These are phyloP conservation scores for Hyppa rectilinea DNA, from an alignment of 2,888 invertebrate species.

Conservation along the genomic window DNA sequence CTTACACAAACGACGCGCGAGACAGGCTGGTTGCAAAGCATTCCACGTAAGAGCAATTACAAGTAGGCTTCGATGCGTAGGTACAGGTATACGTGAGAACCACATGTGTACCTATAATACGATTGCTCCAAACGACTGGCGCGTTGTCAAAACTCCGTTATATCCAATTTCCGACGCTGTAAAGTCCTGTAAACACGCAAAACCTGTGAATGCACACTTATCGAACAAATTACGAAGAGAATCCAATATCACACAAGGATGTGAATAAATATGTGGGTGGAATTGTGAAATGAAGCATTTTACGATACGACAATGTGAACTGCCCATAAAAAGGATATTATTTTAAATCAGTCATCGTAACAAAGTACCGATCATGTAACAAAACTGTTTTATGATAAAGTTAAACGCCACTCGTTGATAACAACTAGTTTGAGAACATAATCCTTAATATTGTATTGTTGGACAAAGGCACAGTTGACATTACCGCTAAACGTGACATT, in stretches of 20 bases:
- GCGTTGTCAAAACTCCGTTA: conserved; percentile 12
- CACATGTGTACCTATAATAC: background rate
- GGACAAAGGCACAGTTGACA: conserved; percentile 49
- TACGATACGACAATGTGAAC: conserved; percentile 64
- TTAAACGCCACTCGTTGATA: conserved; percentile 59
- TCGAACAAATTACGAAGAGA: conserved; percentile 33
- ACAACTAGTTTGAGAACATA: conserved; percentile 52
- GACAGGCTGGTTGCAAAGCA: conserved; percentile 45
- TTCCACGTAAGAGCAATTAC: conserved; percentile 62
- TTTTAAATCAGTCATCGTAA: conserved; percentile 66
- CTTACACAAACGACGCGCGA: conserved; percentile 64
- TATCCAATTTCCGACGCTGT: conserved; percentile 28
- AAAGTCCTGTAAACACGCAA: conserved; percentile 11
- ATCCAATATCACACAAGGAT: conserved; percentile 55
- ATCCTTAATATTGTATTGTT: conserved; percentile 56
- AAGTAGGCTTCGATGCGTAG: conserved; percentile 43
- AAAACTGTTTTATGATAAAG: conserved; percentile 62
- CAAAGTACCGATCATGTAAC: conserved; percentile 64
- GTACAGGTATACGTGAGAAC: conserved; percentile 35
- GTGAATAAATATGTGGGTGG: conserved; percentile 63
- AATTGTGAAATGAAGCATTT: conserved; percentile 64
- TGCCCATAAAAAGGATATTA: conserved; percentile 65
- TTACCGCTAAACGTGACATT: conserved; percentile 44
- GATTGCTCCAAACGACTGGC: background rate
- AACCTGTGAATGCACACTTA: conserved; percentile 23